These are phyloP conservation scores for Drosophila setosimentum DNA, from an alignment of 2,888 invertebrate species.

Conservation along the genomic window DNA sequence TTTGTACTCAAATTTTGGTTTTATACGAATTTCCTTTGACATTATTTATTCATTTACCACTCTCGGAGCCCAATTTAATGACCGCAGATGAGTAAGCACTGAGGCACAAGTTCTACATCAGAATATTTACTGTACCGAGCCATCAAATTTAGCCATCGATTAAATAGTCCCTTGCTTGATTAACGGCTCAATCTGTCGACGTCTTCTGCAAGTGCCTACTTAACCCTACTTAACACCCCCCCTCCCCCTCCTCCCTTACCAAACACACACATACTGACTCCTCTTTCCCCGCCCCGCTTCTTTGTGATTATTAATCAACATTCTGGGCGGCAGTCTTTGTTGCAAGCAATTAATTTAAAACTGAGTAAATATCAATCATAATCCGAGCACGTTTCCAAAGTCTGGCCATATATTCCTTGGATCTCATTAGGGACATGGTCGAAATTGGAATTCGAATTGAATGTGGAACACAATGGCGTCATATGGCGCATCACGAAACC, in stretches of 20 bases:
- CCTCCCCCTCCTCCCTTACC: background rate
- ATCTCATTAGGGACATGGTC: conserved; percentile 33
- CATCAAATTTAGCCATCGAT: conserved; percentile 29
- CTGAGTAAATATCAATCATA: conserved; percentile 73
- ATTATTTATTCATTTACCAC: background rate
- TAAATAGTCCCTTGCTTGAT: conserved; percentile 27
- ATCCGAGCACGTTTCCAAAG: conserved; percentile 53
- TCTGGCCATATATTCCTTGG: conserved; percentile 37
- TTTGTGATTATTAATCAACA: conserved; percentile 51
- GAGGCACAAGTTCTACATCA: background rate
- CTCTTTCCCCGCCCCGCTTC: conserved; percentile 9
- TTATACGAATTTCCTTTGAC: background rate
- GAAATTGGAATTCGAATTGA: conserved; percentile 30
- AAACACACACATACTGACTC: background rate
- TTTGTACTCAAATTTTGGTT: background rate
- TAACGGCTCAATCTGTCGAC: conserved; percentile 23
- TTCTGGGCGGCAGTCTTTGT: conserved; percentile 30
- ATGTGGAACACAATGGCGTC: conserved; percentile 66
- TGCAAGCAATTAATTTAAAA: conserved; percentile 72
- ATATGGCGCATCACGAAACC: conserved; percentile 67
- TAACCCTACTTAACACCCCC: background rate
- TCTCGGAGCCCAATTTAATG: background rate
- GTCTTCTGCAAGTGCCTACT: background rate
- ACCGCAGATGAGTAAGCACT: background rate
- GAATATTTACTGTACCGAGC: background rate